Evolutionary conservation across 2,888 invertebrate species (phyloP).

Genomic region (Agrenia bidenticulata): DNA sequence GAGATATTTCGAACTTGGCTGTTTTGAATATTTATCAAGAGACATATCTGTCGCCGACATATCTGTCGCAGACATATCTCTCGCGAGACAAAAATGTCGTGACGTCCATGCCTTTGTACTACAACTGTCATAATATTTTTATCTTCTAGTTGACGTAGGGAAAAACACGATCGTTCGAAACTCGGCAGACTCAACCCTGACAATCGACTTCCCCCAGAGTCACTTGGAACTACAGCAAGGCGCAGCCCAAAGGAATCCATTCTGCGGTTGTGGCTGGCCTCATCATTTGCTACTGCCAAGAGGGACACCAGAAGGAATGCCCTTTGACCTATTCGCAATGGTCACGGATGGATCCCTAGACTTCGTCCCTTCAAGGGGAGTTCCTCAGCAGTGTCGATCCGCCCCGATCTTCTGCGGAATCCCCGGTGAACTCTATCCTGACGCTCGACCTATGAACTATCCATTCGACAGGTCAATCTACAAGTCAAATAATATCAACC

Average conservation of each 20-base stretch:
- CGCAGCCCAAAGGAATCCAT: slow-evolving; percentile 55
- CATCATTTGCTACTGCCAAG: slow-evolving; percentile 77
- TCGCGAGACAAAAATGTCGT: not conserved
- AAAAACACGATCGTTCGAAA: slow-evolving; percentile 62
- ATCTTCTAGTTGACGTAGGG: slow-evolving; percentile 62
- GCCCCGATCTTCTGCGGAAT: slow-evolving; percentile 41
- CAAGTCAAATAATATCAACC: slow-evolving; percentile 13
- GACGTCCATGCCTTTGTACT: not conserved
- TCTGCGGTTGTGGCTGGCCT: slow-evolving; percentile 78
- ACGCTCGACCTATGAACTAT: slow-evolving; percentile 42
- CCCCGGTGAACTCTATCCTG: slow-evolving; percentile 34
- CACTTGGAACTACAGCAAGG: slow-evolving; percentile 66
- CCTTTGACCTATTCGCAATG: slow-evolving; percentile 39
- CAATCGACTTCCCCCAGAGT: slow-evolving; percentile 78
- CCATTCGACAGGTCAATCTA: slow-evolving; percentile 34
- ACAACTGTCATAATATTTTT: not conserved
- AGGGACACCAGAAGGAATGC: slow-evolving; percentile 65
- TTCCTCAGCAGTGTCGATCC: slow-evolving; percentile 25
- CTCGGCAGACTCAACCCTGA: slow-evolving; percentile 73
- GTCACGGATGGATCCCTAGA: slow-evolving; percentile 34
- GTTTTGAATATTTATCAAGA: too few species aligned
- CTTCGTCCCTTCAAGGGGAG: slow-evolving; percentile 18
- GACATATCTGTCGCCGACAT: too few species aligned
- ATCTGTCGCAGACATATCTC: too few species aligned
- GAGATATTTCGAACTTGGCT: too few species aligned